Evolutionary conservation across 1,140 invertebrate genomes (phyloP).

Genomic region (Hydropsyche tenuis): DNA sequence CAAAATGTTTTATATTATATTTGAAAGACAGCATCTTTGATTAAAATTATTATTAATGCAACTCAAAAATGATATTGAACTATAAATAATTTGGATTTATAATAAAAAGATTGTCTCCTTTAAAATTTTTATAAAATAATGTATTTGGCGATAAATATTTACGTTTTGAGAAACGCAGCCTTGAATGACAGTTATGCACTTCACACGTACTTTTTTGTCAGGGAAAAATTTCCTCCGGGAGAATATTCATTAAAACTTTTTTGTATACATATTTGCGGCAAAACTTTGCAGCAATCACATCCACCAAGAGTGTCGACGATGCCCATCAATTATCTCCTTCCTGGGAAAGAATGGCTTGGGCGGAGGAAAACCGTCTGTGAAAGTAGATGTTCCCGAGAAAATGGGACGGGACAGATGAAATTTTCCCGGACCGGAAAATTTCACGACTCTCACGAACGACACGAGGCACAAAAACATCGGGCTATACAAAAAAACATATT

Average conservation of each 20-base stretch:
- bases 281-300: slow-evolving; percentile 29
- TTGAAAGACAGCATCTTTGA: no score
- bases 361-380: background rate
- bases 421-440: background rate
- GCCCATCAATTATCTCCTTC: slow-evolving; percentile 36
- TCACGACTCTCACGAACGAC: background rate
- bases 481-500: slow-evolving; percentile 29
- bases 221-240: background rate
- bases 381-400: background rate
- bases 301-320: slow-evolving; percentile 18
- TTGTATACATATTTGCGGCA: slow-evolving; percentile 19
- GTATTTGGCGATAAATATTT: no score
- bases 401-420: background rate
- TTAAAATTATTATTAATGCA: no score
- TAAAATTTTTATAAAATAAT: no score
- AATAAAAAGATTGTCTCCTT: no score
- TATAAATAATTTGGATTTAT: no score
- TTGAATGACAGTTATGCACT: no score
- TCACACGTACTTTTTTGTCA: background rate
- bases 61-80: no score
- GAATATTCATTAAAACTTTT: slow-evolving; percentile 31
- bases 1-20: no score
- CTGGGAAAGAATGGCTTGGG: background rate
- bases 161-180: no score
- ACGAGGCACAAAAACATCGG: no score